A percentile compares a stretch with the other conserved stretches of the same genome.
phyloP scores from a whole-genome alignment of 2,797 vertebrate genomes.

The Lacerta viridis region DNA sequence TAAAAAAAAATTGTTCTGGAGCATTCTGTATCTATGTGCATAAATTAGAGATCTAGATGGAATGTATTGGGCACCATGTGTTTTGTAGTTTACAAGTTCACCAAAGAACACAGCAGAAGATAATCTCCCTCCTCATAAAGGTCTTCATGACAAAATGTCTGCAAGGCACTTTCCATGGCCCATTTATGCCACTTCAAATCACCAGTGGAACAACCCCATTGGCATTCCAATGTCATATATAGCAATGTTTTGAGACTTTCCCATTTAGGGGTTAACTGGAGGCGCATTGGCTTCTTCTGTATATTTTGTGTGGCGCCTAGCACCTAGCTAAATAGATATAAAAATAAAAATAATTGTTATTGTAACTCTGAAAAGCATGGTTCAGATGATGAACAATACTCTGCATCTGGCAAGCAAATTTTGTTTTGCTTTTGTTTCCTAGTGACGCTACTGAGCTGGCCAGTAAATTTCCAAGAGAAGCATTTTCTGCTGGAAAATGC shows the following conservation, averaged over 20 bases:
- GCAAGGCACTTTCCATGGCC: not conserved
- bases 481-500: slow-evolving; percentile 41
- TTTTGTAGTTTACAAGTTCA: not conserved
- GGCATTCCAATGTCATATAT: not conserved
- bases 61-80: not conserved
- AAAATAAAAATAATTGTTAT: slow-evolving; percentile 23
- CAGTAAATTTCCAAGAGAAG: slow-evolving; percentile 35
- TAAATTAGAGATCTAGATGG: not conserved
- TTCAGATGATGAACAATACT: not conserved
- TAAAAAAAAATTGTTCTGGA: not conserved
- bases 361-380: not conserved
- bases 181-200: not conserved
- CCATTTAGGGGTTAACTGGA: slow-evolving; percentile 1
- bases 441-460: slow-evolving; percentile 23
- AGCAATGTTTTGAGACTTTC: not conserved
- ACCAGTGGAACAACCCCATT: not conserved
- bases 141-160: not conserved
- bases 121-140: not conserved
- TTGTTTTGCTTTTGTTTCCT: slow-evolving; percentile 46
- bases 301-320: not conserved
- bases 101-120: not conserved
- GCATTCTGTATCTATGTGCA: slow-evolving; percentile 18
- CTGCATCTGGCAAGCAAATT: slow-evolving; percentile 46
- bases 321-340: slow-evolving; percentile 13
- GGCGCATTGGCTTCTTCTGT: not conserved